phyloP scores from a whole-genome alignment of 2,888 invertebrate species.

The Andrena dorsata region DNA sequence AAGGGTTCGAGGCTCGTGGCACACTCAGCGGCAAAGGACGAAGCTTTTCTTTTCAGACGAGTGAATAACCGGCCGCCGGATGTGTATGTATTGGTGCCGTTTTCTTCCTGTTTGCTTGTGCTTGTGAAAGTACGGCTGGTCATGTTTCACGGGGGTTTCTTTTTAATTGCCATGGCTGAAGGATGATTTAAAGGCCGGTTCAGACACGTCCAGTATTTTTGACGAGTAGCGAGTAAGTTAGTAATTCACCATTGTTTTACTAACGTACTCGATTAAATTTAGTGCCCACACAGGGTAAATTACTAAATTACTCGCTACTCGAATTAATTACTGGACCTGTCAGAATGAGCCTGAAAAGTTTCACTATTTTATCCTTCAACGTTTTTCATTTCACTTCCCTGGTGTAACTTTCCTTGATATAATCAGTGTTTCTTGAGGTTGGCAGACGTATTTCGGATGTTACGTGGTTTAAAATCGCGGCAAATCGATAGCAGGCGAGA shows the following conservation, averaged over 20 bases:
- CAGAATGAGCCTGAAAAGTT: background rate
- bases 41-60: background rate
- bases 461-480: background rate
- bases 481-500: slow-evolving; percentile 8
- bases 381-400: too few species aligned
- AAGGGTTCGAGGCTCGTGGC: slow-evolving; percentile 10
- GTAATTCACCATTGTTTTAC: too few species aligned
- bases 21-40: slow-evolving; percentile 4
- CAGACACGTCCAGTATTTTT: too few species aligned
- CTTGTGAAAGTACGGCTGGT: background rate
- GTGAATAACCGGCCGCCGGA: slow-evolving; percentile 1
- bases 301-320: too few species aligned
- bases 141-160: background rate
- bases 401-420: background rate
- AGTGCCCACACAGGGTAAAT: too few species aligned
- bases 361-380: background rate
- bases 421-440: background rate
- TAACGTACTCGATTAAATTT: too few species aligned
- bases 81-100: slow-evolving; percentile 5
- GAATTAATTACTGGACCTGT: too few species aligned
- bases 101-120: background rate
- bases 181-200: background rate
- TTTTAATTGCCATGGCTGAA: background rate
- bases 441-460: background rate
- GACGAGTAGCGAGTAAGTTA: too few species aligned